Conservation (phyloP, 2,113 vertebrate genomes). For the Drymodes brunneopygia region DNA sequence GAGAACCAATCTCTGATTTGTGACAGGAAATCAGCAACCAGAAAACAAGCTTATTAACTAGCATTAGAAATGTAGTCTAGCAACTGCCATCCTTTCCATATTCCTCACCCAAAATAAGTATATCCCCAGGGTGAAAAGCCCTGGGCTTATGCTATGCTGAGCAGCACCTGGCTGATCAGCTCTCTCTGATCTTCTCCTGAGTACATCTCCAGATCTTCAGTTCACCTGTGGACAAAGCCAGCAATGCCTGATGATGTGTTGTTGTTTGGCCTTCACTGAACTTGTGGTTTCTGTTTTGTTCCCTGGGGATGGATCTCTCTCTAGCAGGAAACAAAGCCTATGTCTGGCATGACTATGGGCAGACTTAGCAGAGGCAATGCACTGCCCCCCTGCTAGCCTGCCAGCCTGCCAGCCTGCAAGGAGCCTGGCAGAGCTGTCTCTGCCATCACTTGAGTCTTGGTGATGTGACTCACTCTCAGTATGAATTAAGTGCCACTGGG, state of each 20-base stretch:
- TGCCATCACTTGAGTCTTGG: neutral
- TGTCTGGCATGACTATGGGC: neutral
- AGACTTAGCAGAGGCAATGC: neutral
- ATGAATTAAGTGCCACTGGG: neutral
- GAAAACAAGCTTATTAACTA: conserved; percentile 14
- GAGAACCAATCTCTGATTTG: neutral
- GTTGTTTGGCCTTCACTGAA: neutral
- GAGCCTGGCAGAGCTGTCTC: neutral
- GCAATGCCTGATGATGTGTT: fast-evolving
- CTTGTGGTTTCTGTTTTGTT: neutral
- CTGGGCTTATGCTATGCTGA: neutral
- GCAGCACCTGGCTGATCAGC: neutral
- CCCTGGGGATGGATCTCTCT: neutral
- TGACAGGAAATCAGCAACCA: neutral
- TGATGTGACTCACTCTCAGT: neutral
- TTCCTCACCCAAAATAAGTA: neutral
- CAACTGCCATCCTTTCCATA: neutral
- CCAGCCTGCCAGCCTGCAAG: neutral
- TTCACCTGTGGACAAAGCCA: neutral
- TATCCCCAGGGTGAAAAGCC: neutral
- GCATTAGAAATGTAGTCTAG: neutral
- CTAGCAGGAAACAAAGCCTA: neutral
- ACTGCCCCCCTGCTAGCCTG: neutral
- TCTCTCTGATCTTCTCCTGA: fast-evolving
- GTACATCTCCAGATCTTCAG: neutral